Base-by-base conservation (phyloP, 2,888 invertebrate species). In the Ecdyonurus torrentis region DNA sequence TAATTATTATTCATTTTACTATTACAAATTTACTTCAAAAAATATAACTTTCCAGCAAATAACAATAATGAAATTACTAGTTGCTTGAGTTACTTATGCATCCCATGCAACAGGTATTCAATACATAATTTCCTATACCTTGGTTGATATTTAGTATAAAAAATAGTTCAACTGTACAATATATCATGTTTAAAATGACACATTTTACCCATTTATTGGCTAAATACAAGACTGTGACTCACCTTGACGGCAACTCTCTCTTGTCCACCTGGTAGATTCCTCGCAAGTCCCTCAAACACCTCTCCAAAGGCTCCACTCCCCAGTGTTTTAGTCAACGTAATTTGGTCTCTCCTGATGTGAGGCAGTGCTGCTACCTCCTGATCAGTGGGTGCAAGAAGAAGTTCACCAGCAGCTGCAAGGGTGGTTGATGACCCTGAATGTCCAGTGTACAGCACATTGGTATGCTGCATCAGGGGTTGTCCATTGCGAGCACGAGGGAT, bases 251-350 rank as follows among this genome's bases (percentile, higher is more conserved):
- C 96, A n/a, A 96, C 93, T 71, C 86, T 85, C 20, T 83, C 86
- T 64, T 84, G 84, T 24, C 70, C 70, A 18, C 55, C 58, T 19
- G 52, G 5, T 58, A 87, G 77, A 67, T 86, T 83, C 67, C 83
- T 81, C 0, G 92, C 90, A 65, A 87, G 80, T 0, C 97, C 98
- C 77, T 95, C 93, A 73, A 90, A 95, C 1, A 98, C 98, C 76
- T 97, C 95, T 0, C 98, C 98, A 71, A 98, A 99, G 0, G 96
- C 96, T 0, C 98, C 98, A 64, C 91, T 90, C 0, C 97, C 98
- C 62, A 99, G 79, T 72, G 94, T 92, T 71, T 91, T 91, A 18
- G 86, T 86, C 25, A 94, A 76, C 0, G 87, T 88, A 64, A 98
- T 88, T 72, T 94, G 91, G 67, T 89, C 89, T 65, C 90, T 7